Evolutionary conservation across 2,797 vertebrate genomes (phyloP).

Genomic region (Lutjanus argentimaculatus): DNA sequence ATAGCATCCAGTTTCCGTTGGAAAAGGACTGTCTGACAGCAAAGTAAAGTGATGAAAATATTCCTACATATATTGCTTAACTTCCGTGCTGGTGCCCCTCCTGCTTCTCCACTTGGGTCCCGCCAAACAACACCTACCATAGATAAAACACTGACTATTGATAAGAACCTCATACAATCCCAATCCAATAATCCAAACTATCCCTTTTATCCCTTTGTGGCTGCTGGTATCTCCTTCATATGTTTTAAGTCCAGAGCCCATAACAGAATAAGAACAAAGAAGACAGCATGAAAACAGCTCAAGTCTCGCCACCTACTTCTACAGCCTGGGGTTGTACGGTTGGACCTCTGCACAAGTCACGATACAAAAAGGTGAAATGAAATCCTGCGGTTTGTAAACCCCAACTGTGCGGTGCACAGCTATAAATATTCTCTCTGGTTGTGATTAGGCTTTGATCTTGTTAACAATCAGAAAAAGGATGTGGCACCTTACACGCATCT

Average conservation of each 20-base stretch:
- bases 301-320: slow-evolving; percentile 9
- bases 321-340: not conserved
- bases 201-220: not conserved
- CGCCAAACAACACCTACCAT: too few relatives aligned
- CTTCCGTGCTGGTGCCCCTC: too few relatives aligned
- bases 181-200: too few relatives aligned
- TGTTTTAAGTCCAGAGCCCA: not conserved
- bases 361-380: not conserved
- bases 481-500: slow-evolving; percentile 46
- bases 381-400: slow-evolving; percentile 17
- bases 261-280: slow-evolving; percentile 31
- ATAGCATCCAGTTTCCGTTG: too few relatives aligned
- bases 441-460: slow-evolving; percentile 68
- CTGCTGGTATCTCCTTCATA: slow-evolving; percentile 3
- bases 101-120: too few relatives aligned
- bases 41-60: too few relatives aligned
- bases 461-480: slow-evolving; percentile 59
- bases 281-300: slow-evolving; percentile 22
- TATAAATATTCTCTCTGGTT: slow-evolving; percentile 58
- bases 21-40: too few relatives aligned
- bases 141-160: too few relatives aligned
- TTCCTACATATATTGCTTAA: too few relatives aligned
- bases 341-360: not conserved
- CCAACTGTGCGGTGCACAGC: not conserved
- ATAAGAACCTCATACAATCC: too few relatives aligned